Base-by-base conservation (phyloP, 2,797 vertebrate genomes). In the Notoglanidium macrostoma region DNA sequence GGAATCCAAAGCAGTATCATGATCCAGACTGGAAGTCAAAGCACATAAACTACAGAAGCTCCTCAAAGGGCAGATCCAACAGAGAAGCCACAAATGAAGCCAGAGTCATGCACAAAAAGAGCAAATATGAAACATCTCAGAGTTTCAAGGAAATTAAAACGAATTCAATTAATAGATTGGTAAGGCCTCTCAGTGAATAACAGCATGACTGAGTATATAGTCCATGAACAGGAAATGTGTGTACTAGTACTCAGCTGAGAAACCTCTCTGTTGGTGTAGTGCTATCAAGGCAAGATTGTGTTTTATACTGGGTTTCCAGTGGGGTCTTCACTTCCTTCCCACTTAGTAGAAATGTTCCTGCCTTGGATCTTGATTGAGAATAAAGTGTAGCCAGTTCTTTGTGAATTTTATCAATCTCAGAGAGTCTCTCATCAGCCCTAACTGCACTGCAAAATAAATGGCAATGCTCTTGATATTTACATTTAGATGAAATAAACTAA, bases 401-500 rank as follows among this genome's bases (percentile, higher is more conserved):
- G 76, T 55, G 44, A 40, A 51, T 44, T 57, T 68, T 49, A 8
- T 78, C 49, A 61, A 17, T 76, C 72, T 63, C n/a, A 70, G 85
- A 72, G 29, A 85, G 40, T 49, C 65, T 54, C 29, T 17, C 57
- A 86, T 49, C 63, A 73, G 21, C 78, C 35, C 32, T 72, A n/a
- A 51, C 32, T 61, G 55, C 32, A 54, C 55, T 49, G n/a, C 68
- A 74, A 55, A 51, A 73, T 86, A 82, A 86, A 55, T 54, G 57
- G 65, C 9, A 67, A 74, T 80, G 61, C 70, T 23, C 68, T 70
- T 63, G 44, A 86, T 81, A 83, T 87, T 83, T 83, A 87, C 86
- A 82, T 87, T 87, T 87, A 87, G 79, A 87, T 83, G 44, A 57
- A 87, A 87, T 87, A 82, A 87, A 65, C 79, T 35, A 83, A 74